Evolutionary conservation across 2,797 vertebrate genomes (phyloP).

Genomic region (Cirrhinus molitorella): DNA sequence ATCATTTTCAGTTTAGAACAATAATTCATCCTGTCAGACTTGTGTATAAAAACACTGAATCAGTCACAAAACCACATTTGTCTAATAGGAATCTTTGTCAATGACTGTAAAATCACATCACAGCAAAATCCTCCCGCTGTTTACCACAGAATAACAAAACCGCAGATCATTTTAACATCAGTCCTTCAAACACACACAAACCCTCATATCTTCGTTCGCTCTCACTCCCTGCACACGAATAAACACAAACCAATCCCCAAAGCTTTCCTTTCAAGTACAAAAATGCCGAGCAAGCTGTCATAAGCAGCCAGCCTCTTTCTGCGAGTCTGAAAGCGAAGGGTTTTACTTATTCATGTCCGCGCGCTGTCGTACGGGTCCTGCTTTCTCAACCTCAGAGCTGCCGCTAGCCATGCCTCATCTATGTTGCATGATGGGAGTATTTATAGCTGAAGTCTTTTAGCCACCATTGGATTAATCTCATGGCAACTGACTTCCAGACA

Average conservation of each 20-base stretch:
- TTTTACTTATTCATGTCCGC: conserved; percentile 79
- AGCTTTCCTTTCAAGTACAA: conserved; percentile 38
- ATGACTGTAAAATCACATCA: conserved; percentile 61
- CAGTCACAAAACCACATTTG: conserved; percentile 42
- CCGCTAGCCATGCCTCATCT: conserved; percentile 70
- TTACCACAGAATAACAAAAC: conserved; percentile 35
- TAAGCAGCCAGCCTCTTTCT: conserved; percentile 12
- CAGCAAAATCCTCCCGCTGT: conserved; percentile 37
- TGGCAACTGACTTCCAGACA: conserved; percentile 34
- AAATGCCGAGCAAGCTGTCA: conserved; percentile 40
- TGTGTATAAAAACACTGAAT: conserved; percentile 1
- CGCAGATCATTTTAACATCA: conserved; percentile 9
- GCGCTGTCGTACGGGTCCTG: conserved; percentile 60
- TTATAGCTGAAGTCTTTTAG: conserved; percentile 74
- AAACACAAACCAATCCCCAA: conserved; percentile 37
- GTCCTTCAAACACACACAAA: conserved; percentile 20
- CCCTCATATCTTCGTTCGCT: conserved; percentile 6
- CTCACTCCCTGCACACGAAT: conserved; percentile 26
- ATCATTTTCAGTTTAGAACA: conserved; percentile 12
- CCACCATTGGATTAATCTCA: conserved; percentile 55
- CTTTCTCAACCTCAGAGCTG: conserved; percentile 65
- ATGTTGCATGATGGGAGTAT: conserved; percentile 78
- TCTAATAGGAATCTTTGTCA: conserved; percentile 67
- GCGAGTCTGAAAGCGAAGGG: conserved; percentile 62
- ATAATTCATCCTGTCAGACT: neutral